Base-by-base conservation (phyloP, 2,113 vertebrate species). In the Chionis minor region DNA sequence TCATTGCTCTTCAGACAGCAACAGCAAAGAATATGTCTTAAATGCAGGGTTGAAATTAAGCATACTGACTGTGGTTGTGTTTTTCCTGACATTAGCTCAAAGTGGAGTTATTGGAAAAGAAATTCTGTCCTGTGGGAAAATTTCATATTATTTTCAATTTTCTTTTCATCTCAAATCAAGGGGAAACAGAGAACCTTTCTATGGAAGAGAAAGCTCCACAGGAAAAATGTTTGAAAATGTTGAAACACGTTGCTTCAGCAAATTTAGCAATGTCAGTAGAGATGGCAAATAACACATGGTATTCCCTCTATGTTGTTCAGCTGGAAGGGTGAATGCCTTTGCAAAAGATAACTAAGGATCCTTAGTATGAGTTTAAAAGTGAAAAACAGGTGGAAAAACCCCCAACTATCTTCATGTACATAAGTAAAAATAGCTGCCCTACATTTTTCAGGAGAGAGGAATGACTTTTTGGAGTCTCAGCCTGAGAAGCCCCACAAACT, bases 161-260 rank as follows among this genome's bases (percentile, higher is more conserved):
- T 94, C 69, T 92, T 93, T 96, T 97, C 86, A 93, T 75, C 77
- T 93, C 86, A 94, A 92, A 94, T 84, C 69, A 94, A 86, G 77
- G 22, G 51, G 62, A 86, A 97, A 92, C 38, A 81, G 56, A 70
- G 94, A 94, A 75, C 21, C 59, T 81, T 92, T 86, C 75, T 84
- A 9, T 69, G 70, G 88, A 94, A 94, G 49, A 86, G 65, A 96
- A 94, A 91, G 73, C 83, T 94, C 83, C 81, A 85, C 84, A 87
- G 88, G 65, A 96, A 89, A 84, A 86, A 63, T 35, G 49, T 86
- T 72, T 75, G 66, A 86, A 96, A 96, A 81, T 35, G 40, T 18
- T 86, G 80, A 92, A 96, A 86, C 21, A 51, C 2, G 0, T 81
- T 69, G 59, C 52, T 94, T 67, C 80, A 89, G 59, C 61, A 81